Evolutionary conservation across 2,797 vertebrate genomes (phyloP).

Genomic region (Oophaga sylvatica): DNA sequence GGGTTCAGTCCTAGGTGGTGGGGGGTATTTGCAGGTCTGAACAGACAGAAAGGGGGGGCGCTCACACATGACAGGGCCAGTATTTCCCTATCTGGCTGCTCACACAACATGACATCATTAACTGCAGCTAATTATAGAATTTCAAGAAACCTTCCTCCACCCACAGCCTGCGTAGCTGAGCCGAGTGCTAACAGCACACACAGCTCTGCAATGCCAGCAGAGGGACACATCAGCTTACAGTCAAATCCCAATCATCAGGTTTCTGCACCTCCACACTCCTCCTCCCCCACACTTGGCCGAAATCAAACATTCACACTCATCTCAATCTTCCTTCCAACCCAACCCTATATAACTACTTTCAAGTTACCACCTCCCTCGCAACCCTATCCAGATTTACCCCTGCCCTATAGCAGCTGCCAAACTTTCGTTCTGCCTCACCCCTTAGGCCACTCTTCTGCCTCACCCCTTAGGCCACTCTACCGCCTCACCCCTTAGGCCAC

Average conservation of each 20-base stretch:
- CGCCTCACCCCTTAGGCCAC: no score
- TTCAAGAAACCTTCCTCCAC: neutral
- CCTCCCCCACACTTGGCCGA: no score
- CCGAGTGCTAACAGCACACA: neutral
- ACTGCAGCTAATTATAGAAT: conserved; percentile 47
- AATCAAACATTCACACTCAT: no score
- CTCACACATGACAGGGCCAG: neutral
- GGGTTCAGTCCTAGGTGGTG: neutral
- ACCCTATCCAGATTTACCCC: neutral
- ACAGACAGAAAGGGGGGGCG: neutral
- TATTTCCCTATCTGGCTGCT: conserved; percentile 20
- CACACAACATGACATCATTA: conserved; percentile 32
- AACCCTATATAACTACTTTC: no score
- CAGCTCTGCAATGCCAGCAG: neutral
- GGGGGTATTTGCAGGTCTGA: neutral
- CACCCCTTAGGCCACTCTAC: neutral
- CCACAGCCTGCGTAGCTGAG: neutral
- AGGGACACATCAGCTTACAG: neutral
- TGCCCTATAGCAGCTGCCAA: neutral
- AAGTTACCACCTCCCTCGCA: no score
- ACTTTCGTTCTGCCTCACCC: neutral
- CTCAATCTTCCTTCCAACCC: no score
- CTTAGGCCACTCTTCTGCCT: neutral
- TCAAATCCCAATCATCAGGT: neutral
- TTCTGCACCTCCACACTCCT: neutral